Conservation (phyloP, 2,113 vertebrate species). For the Choloepus hoffmanni region DNA sequence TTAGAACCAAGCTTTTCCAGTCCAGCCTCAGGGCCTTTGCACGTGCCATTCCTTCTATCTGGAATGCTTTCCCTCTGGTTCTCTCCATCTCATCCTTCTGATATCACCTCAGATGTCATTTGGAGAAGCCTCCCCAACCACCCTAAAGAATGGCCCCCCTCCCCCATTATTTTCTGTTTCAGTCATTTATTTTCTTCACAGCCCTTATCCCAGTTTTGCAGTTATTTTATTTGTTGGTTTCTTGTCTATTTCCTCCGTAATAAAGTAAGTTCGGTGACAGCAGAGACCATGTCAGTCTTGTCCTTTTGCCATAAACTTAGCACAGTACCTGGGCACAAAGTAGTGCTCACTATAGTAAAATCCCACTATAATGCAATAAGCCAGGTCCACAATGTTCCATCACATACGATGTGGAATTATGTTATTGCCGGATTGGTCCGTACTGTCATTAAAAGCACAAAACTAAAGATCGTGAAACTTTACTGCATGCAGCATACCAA, state of each 20-base stretch:
- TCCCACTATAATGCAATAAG: background rate
- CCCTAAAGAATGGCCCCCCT: background rate
- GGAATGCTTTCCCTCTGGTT: background rate
- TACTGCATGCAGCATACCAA: background rate
- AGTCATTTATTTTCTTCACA: constrained; percentile 11
- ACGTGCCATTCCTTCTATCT: background rate
- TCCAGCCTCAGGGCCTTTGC: background rate
- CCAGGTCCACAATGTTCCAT: background rate
- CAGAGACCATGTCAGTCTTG: background rate
- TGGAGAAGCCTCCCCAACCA: background rate
- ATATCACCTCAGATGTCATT: background rate
- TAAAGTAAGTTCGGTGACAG: constrained; percentile 40
- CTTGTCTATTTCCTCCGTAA: constrained; percentile 45
- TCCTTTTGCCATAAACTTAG: background rate
- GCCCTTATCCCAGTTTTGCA: background rate
- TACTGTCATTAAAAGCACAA: background rate
- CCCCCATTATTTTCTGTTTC: background rate
- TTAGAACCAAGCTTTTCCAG: background rate
- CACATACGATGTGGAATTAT: background rate
- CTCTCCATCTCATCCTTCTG: background rate
- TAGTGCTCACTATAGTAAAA: background rate
- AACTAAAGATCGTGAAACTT: background rate
- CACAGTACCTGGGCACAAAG: background rate
- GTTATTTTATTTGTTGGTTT: constrained; percentile 28
- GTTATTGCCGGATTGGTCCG: background rate